These are phyloP conservation scores for Alethe castanea DNA, from an alignment of 2,113 vertebrate species.

Conservation along the genomic window DNA sequence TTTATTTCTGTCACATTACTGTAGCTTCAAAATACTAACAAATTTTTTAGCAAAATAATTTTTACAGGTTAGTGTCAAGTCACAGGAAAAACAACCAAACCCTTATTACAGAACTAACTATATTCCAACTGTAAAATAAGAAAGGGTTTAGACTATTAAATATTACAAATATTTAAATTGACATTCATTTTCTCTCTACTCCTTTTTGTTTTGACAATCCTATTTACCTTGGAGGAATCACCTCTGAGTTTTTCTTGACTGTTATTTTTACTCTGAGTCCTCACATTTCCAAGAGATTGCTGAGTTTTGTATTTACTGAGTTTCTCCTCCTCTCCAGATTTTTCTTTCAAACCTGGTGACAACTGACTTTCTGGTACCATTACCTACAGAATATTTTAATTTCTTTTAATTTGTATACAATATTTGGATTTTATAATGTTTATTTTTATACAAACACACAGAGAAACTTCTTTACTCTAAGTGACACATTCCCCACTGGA, in stretches of 20 bases:
- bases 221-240: conserved; percentile 49
- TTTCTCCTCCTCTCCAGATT: conserved; percentile 53
- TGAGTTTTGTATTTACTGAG: background rate
- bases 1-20: background rate
- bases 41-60: background rate
- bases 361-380: conserved; percentile 88
- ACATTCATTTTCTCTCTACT: background rate
- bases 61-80: background rate
- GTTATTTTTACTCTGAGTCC: background rate
- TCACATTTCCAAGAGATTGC: conserved; percentile 13
- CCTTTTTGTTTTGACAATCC: background rate
- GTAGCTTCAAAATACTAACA: background rate
- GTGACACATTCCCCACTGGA: background rate
- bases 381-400: conserved; percentile 61
- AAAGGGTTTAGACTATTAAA: background rate
- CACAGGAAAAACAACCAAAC: background rate
- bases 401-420: background rate
- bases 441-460: background rate
- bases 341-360: conserved; percentile 39
- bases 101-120: background rate
- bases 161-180: background rate
- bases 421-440: background rate
- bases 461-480: background rate
- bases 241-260: background rate
- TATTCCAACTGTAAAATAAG: background rate